These are phyloP conservation scores for Empidonax alnorum DNA, from an alignment of 2,113 vertebrate genomes.

Conservation along the genomic window DNA sequence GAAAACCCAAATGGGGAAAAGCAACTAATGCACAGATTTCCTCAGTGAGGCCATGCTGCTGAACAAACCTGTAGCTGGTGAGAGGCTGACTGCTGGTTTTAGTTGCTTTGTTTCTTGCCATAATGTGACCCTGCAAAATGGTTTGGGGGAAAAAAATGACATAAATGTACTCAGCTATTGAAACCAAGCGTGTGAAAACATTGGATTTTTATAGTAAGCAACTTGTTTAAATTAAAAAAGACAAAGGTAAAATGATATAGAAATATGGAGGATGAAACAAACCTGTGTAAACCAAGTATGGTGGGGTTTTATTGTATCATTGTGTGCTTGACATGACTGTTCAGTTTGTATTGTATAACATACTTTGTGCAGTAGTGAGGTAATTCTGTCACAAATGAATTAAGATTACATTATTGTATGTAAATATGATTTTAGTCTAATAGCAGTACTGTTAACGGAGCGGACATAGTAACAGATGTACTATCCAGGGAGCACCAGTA, in stretches of 20 bases:
- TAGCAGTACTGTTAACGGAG: not conserved
- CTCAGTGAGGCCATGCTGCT: not conserved
- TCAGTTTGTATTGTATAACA: not conserved
- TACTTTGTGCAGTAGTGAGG: not conserved
- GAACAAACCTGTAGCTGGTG: not conserved
- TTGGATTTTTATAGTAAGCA: not conserved
- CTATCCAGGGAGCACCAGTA: not conserved
- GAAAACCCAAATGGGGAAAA: constrained; percentile 7
- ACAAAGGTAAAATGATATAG: not conserved
- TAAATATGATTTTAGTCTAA: not conserved
- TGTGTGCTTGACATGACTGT: not conserved
- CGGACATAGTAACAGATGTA: not conserved
- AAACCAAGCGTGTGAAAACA: not conserved
- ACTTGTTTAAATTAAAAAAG: not conserved
- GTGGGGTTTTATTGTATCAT: not conserved
- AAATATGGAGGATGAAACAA: not conserved
- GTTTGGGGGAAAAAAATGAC: not conserved
- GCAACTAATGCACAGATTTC: not conserved
- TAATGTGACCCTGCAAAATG: not conserved
- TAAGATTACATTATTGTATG: not conserved
- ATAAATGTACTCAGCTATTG: not conserved
- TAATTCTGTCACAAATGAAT: not conserved
- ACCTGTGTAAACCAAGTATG: not conserved
- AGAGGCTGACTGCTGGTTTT: not conserved
- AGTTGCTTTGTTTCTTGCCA: not conserved